phyloP scores from a whole-genome alignment of 2,113 vertebrate species.

The Bubo blakistoni region DNA sequence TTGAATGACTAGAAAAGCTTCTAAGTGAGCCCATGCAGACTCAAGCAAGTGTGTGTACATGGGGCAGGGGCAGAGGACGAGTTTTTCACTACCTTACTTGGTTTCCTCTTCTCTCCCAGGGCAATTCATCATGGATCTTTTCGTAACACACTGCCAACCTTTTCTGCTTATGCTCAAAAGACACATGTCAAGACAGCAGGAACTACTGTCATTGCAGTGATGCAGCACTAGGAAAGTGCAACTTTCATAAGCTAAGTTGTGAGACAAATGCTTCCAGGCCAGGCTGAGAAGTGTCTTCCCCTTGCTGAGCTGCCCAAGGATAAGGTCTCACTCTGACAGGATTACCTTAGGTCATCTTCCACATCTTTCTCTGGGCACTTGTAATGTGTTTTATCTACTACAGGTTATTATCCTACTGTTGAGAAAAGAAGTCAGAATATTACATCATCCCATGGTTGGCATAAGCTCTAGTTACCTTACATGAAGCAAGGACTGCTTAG shows the following conservation, averaged over 20 bases:
- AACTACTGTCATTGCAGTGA: neutral
- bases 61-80: neutral
- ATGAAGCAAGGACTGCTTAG: neutral
- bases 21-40: neutral
- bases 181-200: neutral
- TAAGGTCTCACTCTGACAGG: neutral
- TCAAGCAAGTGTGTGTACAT: neutral
- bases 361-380: neutral
- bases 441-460: neutral
- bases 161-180: neutral
- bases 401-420: neutral
- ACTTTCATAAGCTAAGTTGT: neutral
- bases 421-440: neutral
- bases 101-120: neutral
- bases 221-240: neutral
- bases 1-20: neutral
- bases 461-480: neutral
- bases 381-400: neutral
- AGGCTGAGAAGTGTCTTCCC: neutral
- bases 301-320: neutral
- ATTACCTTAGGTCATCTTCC: neutral
- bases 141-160: neutral
- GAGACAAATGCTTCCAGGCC: neutral
- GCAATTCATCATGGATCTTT: neutral
- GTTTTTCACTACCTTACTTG: neutral